Evolutionary conservation across 2,113 vertebrate genomes (phyloP).

Genomic region (Echinops telfairi): DNA sequence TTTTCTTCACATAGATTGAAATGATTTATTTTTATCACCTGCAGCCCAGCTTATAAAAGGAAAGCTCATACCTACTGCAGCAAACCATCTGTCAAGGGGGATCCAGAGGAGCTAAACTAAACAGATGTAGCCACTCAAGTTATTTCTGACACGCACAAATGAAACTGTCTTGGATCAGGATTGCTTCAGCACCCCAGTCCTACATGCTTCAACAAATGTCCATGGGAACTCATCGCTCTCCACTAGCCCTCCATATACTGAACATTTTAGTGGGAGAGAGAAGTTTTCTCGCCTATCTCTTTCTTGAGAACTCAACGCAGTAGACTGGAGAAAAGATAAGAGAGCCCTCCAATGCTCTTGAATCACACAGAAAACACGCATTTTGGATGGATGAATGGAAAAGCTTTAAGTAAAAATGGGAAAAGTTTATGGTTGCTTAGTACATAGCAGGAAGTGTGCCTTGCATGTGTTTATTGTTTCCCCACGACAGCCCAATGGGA

Average conservation of each 20-base stretch:
- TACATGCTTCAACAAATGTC: constrained; percentile 69
- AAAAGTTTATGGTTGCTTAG: background rate
- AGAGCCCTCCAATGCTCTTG: background rate
- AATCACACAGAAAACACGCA: constrained; percentile 29
- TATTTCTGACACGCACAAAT: constrained; percentile 82
- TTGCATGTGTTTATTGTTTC: background rate
- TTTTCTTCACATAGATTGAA: constrained; percentile 53
- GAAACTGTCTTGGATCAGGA: constrained; percentile 77
- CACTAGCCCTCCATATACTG: background rate
- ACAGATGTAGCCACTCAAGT: constrained; percentile 84
- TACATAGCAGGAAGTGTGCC: background rate
- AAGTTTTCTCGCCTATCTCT: background rate
- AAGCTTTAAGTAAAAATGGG: background rate
- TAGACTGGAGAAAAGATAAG: background rate
- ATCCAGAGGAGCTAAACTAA: constrained; percentile 85
- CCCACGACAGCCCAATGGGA: background rate
- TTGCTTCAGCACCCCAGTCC: constrained; percentile 69
- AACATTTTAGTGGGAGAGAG: background rate
- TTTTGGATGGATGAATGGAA: background rate
- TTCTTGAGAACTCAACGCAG: background rate
- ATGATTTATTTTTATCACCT: constrained; percentile 85
- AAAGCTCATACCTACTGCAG: constrained; percentile 81
- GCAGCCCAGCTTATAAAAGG: constrained; percentile 78
- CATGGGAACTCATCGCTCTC: constrained; percentile 34
- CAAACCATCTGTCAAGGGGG: constrained; percentile 85